Evolutionary conservation across 2,888 invertebrate genomes (phyloP).

Genomic region (Pogonocherus hispidulus): DNA sequence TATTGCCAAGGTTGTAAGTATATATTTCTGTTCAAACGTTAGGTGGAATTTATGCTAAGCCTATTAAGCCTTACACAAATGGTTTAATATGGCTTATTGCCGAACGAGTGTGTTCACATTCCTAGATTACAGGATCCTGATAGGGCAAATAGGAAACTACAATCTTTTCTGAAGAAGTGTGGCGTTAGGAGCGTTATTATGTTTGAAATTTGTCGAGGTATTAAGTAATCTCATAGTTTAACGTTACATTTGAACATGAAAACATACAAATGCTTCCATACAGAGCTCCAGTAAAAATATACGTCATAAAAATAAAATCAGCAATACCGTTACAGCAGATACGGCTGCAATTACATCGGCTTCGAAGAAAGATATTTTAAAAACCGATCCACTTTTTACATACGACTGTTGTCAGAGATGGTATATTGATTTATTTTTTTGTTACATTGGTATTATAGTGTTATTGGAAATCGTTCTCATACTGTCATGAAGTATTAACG

Average conservation of each 20-base stretch:
- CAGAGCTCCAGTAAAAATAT: no score
- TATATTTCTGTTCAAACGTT: conserved; percentile 29
- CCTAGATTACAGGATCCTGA: conserved; percentile 15
- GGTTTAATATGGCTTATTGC: conserved; percentile 27
- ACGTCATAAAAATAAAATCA: no score
- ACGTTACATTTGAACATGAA: background rate
- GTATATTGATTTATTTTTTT: no score
- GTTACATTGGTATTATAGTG: no score
- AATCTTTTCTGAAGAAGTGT: background rate
- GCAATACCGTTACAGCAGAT: no score
- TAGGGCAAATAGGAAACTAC: conserved; percentile 9
- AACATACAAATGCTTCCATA: no score
- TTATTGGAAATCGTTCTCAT: no score
- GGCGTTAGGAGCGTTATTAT: background rate
- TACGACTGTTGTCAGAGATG: no score
- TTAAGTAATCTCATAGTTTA: background rate
- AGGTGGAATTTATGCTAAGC: conserved; percentile 26
- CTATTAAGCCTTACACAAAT: conserved; percentile 20
- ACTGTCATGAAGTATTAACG: no score
- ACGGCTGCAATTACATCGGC: no score
- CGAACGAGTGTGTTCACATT: conserved; percentile 23
- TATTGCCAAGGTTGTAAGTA: conserved; percentile 25
- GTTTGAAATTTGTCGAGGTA: background rate
- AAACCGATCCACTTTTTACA: no score
- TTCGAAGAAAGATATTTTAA: no score